Evolutionary conservation across 37 sponge, comb jelly and placozoan species (phyloP), one percentile per base, ranked within the genome.

Genomic region (Aplysina aerophoba): DNA sequence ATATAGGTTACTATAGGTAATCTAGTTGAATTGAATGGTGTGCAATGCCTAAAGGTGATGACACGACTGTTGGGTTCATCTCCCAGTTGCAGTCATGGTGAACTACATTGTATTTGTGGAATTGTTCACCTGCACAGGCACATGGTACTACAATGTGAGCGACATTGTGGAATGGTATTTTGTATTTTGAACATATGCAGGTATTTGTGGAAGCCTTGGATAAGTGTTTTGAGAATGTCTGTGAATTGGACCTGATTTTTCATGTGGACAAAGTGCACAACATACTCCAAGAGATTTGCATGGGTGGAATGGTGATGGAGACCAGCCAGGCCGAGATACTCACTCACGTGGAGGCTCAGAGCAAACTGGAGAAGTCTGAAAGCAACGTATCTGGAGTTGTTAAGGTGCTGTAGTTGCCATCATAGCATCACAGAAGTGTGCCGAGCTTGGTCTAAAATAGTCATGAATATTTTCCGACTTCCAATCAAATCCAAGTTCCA

Each of bases 191-290:
- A 16, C 11, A 12, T 71, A 12, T 75, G 78, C 63, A 99, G 99
- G 99, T 99, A 24, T 97, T 99, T 87, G 99, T 99, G 63, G 99
- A 99, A 81, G 95, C 96, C 40, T 88, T 99, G 39, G 99, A 99
- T 71, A 88, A 96, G 24, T 94, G 96, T 36, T 99, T 99, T 95
- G 99, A 99, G 94, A 99, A 99, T 87, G 99, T 99, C 31, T 99
- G 99, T 81, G 99, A 99, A 67, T 88, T 99, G 59, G 99, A 99
- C 86, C 91, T 99, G 15, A 99, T 99, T 59, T 99, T 99, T 73
- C 99, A 99, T 88, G 87, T 99, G 80, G 99, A 99, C 74, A 98
- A 90, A 80, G 96, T 95, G 17, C 96, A 96, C 59, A 92, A 98
- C 83, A 94, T 94, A 34, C 87, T 95, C 0, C 85, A 91, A 57